A percentile compares a stretch with the other conserved stretches of the same genome.
These are phyloP conservation scores for Spongilla lacustris DNA, from an alignment of 37 sponge, comb jelly and placozoan species.

Conservation along the genomic window DNA sequence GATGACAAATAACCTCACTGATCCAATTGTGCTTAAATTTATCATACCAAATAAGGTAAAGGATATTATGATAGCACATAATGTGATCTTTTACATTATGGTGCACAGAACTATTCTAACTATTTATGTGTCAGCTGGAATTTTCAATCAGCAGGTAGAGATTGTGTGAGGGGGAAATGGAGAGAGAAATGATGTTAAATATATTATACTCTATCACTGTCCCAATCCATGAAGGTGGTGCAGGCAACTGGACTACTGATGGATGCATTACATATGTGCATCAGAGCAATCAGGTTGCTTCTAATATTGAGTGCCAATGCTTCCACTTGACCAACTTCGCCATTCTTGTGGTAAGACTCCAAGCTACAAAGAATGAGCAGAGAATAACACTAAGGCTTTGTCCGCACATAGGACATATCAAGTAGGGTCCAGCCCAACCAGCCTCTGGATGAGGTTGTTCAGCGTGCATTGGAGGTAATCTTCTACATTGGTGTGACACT, in stretches of 20 bases:
- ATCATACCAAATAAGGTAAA: too few species aligned
- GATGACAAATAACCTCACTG: too few species aligned
- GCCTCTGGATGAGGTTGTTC: too few species aligned
- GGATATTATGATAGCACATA: too few species aligned
- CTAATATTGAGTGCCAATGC: slow-evolving; percentile 24
- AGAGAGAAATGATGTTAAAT: too few species aligned
- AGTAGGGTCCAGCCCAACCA: not conserved
- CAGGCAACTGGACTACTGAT: slow-evolving; percentile 34
- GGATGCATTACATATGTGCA: slow-evolving; percentile 12
- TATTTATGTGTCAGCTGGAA: slow-evolving; percentile 20
- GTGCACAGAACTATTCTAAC: not conserved
- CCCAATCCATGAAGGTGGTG: slow-evolving; percentile 13
- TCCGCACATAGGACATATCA: not conserved
- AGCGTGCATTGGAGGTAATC: slow-evolving; percentile 20
- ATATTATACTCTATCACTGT: too few species aligned
- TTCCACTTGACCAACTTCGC: slow-evolving; percentile 64
- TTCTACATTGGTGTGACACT: slow-evolving; percentile 40
- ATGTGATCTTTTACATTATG: too few species aligned
- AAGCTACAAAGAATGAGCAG: not conserved
- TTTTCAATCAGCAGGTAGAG: slow-evolving; percentile 17
- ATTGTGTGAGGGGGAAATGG: too few species aligned
- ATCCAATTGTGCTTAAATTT: too few species aligned
- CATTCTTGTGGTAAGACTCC: slow-evolving; percentile 43
- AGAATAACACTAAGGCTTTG: not conserved
- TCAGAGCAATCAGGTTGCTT: not conserved